These are phyloP conservation scores for Halocynthia roretzi DNA, from an alignment of 23 tunicate species.

Conservation along the genomic window DNA sequence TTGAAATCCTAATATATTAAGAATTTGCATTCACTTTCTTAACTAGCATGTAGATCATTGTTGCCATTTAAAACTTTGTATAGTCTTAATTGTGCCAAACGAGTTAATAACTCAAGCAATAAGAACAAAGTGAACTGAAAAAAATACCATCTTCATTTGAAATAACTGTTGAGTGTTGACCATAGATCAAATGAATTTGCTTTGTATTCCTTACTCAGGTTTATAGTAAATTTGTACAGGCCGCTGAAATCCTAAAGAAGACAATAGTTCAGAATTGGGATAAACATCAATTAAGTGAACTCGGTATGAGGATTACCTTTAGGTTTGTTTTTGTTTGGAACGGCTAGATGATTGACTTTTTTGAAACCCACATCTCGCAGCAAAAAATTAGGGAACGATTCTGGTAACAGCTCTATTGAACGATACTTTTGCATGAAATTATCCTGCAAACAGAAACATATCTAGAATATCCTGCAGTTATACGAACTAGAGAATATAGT, in stretches of 20 bases:
- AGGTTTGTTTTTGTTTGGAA: not conserved
- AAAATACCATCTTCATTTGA: not conserved
- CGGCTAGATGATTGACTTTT: conserved; percentile 50
- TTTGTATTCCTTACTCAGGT: conserved; percentile 14
- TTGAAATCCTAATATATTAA: too few species aligned
- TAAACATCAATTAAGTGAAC: not conserved
- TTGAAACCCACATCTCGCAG: conserved; percentile 65
- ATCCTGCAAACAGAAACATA: conserved; percentile 40
- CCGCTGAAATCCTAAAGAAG: conserved; percentile 26
- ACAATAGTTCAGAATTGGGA: not conserved
- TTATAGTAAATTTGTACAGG: conserved; percentile 29
- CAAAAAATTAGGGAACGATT: conserved; percentile 45
- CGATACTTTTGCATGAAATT: conserved; percentile 58
- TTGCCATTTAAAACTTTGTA: too few species aligned
- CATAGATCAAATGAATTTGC: not conserved
- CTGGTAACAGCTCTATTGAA: conserved; percentile 53
- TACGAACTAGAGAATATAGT: conserved; percentile 2
- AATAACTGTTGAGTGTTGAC: not conserved
- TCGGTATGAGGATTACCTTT: conserved; percentile 23
- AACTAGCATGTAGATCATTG: too few species aligned
- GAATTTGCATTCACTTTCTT: too few species aligned
- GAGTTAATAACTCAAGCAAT: too few species aligned
- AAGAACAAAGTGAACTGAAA: not conserved
- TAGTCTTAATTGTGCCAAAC: too few species aligned
- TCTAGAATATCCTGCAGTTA: not conserved